Base-by-base conservation (phyloP, 2,888 invertebrate species). In the Pemphredon lugubris region DNA sequence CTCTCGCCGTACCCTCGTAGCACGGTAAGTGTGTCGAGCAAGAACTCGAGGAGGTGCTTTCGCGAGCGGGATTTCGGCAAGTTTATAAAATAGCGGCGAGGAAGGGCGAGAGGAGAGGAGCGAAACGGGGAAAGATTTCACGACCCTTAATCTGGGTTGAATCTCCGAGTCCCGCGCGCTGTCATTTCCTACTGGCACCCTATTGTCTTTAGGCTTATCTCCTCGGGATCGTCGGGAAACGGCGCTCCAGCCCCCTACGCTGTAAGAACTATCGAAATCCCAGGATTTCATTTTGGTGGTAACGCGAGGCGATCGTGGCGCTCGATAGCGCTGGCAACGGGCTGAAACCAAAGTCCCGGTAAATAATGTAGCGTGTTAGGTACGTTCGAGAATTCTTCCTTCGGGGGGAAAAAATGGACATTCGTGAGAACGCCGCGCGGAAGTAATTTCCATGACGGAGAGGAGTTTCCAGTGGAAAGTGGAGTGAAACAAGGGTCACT, bases 171-270 rank as follows among this genome's bases (percentile, higher is more conserved):
- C 57, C 60, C 68, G 45, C 59, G 53, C 68, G 61, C 77, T 80
- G 83, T 83, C 79, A 80, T 84, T 84, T 83, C 70, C 79, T 70
- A 75, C 80, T 54, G 73, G 74, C 83, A 82, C 83, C 85, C 85
- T 77, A 84, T 85, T 86, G 85, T 86, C 84, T 84, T 83, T 79
- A 74, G 82, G 83, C 83, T 85, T 84, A 81, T 81, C 80, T 79
- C 51, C 48, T 55, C 58, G 26, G 47, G 58, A 80, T 77, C 73
- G 59, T 72, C 45, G 50, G 53, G 16, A 45, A 64, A n/a, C n/a
- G n/a, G n/a, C n/a, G n/a, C 30, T 57, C 44, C 65, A 54, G 57
- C 40, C 53, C 48, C 40, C 40, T 44, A 47, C 57, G 34, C 50
- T n/a, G 51, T 18, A 55, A 63, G 42, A 55, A 67, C 67, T 59